Base-by-base conservation (phyloP, 2,797 vertebrate genomes). In the Acomys russatus region DNA sequence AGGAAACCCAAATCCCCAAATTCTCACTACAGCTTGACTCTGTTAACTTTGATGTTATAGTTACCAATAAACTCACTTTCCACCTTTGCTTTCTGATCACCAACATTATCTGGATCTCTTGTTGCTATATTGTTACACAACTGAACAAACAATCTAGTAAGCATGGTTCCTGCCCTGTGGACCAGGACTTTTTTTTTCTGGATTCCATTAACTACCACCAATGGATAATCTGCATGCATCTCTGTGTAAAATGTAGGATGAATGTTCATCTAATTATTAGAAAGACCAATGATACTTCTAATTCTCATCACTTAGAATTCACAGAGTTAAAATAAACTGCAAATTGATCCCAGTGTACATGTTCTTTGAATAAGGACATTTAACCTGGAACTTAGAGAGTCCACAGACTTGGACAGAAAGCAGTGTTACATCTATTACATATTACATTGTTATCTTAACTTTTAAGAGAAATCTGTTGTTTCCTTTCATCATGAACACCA, bases 401-500 rank as follows among this genome's bases (percentile, higher is more conserved):
- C 14, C 7, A 35, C 28, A 35, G 93, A 92, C 8, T 76, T 71
- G 0, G 17, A 76, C 30, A 35, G 30, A 44, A 56, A 92, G 77
- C 12, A 49, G 6, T 68, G 54, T 78, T 68, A 63, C n/a, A 38
- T 18, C 23, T 73, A 74, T n/a, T 89, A 54, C 1, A 63, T 73
- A 61, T 35, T 49, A 54, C 7, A 63, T 66, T 6, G 38, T 87
- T 70, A 77, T 51, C 87, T 93, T 74, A 4, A 90, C 25, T 76
- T 96, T 28, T 90, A 92, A 92, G 7, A 68, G 51, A 87, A 89
- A 92, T 87, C 71, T 93, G 30, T 17, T 80, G 23, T 68, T 94
- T 88, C 17, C 33, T 79, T 85, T 90, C 38, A 77, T 86, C 78
- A 66, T 28, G 14, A 92, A 70, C 51, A 30, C 18, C 70, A 18